Evolutionary conservation across 2,113 vertebrate species (phyloP).

Genomic region (Diglossa brunneiventris): DNA sequence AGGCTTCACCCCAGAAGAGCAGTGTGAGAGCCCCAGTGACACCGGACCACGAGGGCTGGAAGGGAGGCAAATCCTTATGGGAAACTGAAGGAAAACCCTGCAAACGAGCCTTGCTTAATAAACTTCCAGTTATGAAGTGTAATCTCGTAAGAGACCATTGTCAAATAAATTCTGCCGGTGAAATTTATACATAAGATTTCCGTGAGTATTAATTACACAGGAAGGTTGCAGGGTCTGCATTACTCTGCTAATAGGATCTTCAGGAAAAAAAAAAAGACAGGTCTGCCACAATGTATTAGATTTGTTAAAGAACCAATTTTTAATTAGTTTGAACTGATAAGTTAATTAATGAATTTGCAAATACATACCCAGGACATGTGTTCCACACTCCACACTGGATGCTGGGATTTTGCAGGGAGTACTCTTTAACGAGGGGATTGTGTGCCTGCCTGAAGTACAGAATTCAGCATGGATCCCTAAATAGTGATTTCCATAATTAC

Average conservation of each 20-base stretch:
- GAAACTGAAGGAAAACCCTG: background rate
- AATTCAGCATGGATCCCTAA: slow-evolving; percentile 19
- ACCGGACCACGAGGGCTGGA: accelerated
- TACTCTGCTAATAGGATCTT: slow-evolving; percentile 37
- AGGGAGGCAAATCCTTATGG: background rate
- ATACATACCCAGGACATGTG: background rate
- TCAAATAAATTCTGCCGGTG: background rate
- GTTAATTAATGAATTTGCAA: slow-evolving; percentile 57
- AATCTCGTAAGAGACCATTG: background rate
- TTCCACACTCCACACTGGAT: background rate
- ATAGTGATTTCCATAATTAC: slow-evolving; percentile 45
- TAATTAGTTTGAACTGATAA: slow-evolving; percentile 62
- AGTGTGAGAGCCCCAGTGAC: accelerated
- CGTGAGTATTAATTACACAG: slow-evolving; percentile 27
- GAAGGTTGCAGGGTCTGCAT: slow-evolving; percentile 33
- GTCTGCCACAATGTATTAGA: slow-evolving; percentile 39
- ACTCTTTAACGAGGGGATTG: background rate
- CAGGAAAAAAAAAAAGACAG: background rate
- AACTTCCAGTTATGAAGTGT: background rate
- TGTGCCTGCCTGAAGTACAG: slow-evolving; percentile 2
- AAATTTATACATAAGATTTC: background rate
- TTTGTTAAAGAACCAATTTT: slow-evolving; percentile 19
- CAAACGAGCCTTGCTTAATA: background rate
- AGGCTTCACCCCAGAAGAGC: background rate
- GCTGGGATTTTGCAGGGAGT: background rate